Evolutionary conservation across 1,140 invertebrate species (phyloP), one percentile per base, ranked within the genome.

Genomic region (Pogonomyrmex barbatus): DNA sequence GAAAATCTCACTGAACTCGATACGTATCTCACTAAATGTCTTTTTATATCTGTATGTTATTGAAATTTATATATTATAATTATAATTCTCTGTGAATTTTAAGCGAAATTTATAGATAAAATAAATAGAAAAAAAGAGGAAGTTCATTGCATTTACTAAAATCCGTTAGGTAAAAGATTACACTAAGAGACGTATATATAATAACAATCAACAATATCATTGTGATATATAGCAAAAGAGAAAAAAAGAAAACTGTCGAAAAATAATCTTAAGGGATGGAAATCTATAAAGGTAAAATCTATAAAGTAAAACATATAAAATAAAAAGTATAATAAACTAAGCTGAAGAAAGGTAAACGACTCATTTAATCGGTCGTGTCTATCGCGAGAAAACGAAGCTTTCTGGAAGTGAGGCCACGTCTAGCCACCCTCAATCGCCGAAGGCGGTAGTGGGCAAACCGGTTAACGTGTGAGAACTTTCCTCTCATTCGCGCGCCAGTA

Each of bases 391-490:
- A 85, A 78, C 62, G 75, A 65, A 79, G 39, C 71, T 78, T 52
- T 54, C 12, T 60, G 12, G 14, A 17, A n/a, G 24, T 58, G 75
- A 78, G 12, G 9, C 56, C 10, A 39, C 36, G 54, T n/a, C 65
- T 10, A 24, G 12, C 47, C 10, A 45, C 5, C 17, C n/a, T 36
- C 42, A 83, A 73, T 17, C 42, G 62, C 42, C 79, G 42, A 56
- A 85, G 82, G 82, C 73, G 36, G 8, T n/a, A n/a, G 65, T n/a
- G 17, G 3, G 30, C 56, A 73, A 85, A 63, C 73, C 47, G 60
- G 79, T 83, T 83, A 83, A 83, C 68, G 68, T 83, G 54, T 42
- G 68, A 83, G 45, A 83, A 83, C 52, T 83, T 83, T 83, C 10
- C 12, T 83, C 67, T 50, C 24, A 54, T 56, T 76, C 39, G 24